phyloP scores from a whole-genome alignment of 2,113 vertebrate species.

The Sprattus sprattus region DNA sequence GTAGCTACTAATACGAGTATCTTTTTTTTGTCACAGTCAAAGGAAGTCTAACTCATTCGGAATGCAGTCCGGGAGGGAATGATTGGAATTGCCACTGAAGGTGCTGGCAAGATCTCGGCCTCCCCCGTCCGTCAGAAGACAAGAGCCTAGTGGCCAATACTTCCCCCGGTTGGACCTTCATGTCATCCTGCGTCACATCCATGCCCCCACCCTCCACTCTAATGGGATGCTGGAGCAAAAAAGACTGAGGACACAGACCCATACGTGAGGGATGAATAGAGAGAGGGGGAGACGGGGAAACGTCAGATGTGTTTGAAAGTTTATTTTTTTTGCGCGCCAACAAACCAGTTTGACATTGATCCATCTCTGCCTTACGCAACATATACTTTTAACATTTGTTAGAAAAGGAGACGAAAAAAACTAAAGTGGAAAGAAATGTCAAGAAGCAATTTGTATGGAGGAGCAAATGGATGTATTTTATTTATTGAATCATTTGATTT shows the following conservation, averaged over 20 bases:
- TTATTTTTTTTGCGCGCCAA: conserved; percentile 32
- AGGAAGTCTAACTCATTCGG: conserved; percentile 74
- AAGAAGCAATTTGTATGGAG: conserved; percentile 1
- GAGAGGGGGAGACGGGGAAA: conserved; percentile 10
- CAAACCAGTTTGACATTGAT: conserved; percentile 40
- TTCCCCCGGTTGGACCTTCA: conserved; percentile 13
- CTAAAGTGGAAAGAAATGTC: conserved; percentile 18
- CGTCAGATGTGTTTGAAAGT: background rate
- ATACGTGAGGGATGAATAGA: background rate
- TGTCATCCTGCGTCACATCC: conserved; percentile 5
- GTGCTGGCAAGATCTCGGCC: background rate
- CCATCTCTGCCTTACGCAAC: conserved; percentile 58
- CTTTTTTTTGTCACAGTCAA: conserved; percentile 53
- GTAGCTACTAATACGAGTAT: background rate
- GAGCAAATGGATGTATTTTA: conserved; percentile 54
- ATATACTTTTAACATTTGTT: conserved; percentile 45
- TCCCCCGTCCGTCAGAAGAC: background rate
- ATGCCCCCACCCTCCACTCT: background rate
- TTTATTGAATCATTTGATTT: conserved; percentile 51
- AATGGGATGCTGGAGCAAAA: conserved; percentile 12
- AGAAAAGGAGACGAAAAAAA: conserved; percentile 31
- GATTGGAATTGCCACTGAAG: conserved; percentile 30
- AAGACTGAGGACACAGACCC: background rate
- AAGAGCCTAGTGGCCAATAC: conserved; percentile 15
- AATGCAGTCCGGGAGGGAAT: conserved; percentile 68